Percentiles rank a stretch among this genome's conserved stretches.
These are phyloP conservation scores for roundworm (Caenorhabditis elegans) DNA, from an alignment of 1,140 invertebrate genomes.

Conservation along the genomic window DNA sequence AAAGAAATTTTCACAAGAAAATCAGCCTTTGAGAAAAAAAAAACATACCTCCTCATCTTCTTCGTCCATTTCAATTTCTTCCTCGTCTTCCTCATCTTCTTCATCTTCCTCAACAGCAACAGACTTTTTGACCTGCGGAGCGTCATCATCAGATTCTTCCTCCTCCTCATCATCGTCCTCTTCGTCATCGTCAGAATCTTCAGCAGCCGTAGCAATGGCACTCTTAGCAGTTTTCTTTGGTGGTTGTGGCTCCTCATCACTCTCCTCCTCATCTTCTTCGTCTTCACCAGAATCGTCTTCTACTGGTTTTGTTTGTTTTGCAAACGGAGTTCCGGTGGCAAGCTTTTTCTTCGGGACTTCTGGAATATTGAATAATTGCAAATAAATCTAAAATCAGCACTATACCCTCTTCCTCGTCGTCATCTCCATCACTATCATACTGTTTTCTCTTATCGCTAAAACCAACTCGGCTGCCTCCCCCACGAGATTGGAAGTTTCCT, in stretches of 20 bases:
- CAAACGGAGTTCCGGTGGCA: conserved; percentile 1
- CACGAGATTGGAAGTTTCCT: neutral
- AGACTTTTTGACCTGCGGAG: neutral
- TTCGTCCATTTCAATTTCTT: neutral
- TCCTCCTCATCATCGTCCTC: conserved; percentile 41
- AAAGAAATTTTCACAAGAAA: too few species aligned
- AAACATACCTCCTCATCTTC: conserved; percentile 19
- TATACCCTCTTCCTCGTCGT: conserved; percentile 23
- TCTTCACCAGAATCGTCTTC: conserved; percentile 18
- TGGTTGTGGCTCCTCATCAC: neutral
- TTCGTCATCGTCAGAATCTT: conserved; percentile 32
- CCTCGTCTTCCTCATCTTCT: conserved; percentile 36
- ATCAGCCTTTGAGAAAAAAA: neutral
- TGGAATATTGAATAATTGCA: neutral
- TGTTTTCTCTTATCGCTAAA: conserved; percentile 35
- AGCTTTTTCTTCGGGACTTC: conserved; percentile 25
- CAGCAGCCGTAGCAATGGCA: neutral
- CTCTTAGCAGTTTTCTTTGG: neutral
- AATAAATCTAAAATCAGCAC: neutral
- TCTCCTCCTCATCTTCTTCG: conserved; percentile 35
- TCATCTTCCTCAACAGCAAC: neutral
- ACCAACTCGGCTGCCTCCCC: conserved; percentile 23
- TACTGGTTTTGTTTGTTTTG: neutral
- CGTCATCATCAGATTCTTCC: neutral
- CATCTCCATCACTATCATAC: conserved; percentile 12